Conservation (phyloP, 2,888 invertebrate genomes). For the Odontocerum albicorne region DNA sequence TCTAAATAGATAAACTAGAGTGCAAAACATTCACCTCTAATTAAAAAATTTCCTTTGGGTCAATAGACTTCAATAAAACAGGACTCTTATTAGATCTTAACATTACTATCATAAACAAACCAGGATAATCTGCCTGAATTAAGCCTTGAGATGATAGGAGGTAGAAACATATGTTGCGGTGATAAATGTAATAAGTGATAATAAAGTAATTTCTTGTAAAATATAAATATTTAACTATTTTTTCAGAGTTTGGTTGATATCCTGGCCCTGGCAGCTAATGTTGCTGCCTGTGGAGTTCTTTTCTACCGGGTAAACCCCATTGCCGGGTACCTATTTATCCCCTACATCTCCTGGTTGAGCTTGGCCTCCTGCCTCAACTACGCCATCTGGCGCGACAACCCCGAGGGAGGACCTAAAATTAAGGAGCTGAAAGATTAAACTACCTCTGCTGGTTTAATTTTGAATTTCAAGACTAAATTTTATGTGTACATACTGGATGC, state of each 20-base stretch:
- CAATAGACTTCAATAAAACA: not conserved
- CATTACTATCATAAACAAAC: not conserved
- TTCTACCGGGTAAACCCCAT: conserved; percentile 65
- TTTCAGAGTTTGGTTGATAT: conserved; percentile 66
- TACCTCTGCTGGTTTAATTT: too few relatives aligned
- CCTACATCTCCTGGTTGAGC: conserved; percentile 75
- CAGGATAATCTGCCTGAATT: not conserved
- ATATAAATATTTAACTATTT: conserved; percentile 31
- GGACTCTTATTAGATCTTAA: not conserved
- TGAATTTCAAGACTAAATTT: too few relatives aligned
- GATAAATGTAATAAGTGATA: too few relatives aligned
- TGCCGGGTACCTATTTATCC: conserved; percentile 69
- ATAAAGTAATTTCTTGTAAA: too few relatives aligned
- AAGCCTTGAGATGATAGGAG: not conserved
- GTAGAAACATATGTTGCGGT: too few relatives aligned
- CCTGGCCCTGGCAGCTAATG: conserved; percentile 58
- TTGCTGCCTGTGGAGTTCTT: conserved; percentile 57
- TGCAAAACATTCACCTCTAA: too few relatives aligned
- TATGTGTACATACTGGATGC: too few relatives aligned
- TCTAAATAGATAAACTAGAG: too few relatives aligned
- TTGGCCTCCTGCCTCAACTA: conserved; percentile 72
- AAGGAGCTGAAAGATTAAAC: conserved; percentile 33
- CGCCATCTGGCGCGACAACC: conserved; percentile 64
- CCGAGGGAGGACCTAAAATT: conserved; percentile 39
- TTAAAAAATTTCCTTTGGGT: not conserved